These are phyloP conservation scores for Adelges cooleyi DNA, from an alignment of 1,140 invertebrate genomes.

Conservation along the genomic window DNA sequence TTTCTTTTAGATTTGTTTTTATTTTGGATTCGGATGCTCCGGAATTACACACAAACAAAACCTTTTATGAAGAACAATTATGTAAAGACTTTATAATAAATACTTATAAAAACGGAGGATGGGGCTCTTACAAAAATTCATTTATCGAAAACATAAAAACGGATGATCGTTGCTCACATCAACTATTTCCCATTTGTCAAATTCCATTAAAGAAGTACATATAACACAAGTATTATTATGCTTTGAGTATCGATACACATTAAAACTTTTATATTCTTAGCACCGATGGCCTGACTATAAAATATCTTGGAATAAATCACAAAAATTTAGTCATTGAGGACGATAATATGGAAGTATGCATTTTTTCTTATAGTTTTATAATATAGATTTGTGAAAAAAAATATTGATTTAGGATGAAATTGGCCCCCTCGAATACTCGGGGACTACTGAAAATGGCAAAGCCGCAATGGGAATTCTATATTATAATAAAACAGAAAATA, in stretches of 20 bases:
- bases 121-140: conserved; percentile 53
- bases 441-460: not conserved
- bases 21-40: conserved; percentile 54
- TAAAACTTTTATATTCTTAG: too few relatives aligned
- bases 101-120: conserved; percentile 58
- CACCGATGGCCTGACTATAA: not conserved
- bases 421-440: not conserved
- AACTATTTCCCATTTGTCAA: too few relatives aligned
- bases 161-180: too few relatives aligned
- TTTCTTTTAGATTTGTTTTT: conserved; percentile 44
- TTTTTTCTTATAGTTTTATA: not conserved
- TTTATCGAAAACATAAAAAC: too few relatives aligned
- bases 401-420: not conserved
- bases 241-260: too few relatives aligned
- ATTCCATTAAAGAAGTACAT: too few relatives aligned
- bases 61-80: conserved; percentile 52
- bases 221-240: too few relatives aligned
- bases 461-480: not conserved
- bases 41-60: conserved; percentile 47
- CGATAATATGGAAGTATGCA: not conserved
- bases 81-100: conserved; percentile 65
- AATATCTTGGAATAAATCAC: not conserved
- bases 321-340: not conserved
- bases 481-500: not conserved
- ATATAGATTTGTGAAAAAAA: too few relatives aligned